Percentiles rank a stretch among this genome's conserved stretches.
These are phyloP conservation scores for Dinomys branickii DNA, from an alignment of 2,113 vertebrate genomes.

Conservation along the genomic window DNA sequence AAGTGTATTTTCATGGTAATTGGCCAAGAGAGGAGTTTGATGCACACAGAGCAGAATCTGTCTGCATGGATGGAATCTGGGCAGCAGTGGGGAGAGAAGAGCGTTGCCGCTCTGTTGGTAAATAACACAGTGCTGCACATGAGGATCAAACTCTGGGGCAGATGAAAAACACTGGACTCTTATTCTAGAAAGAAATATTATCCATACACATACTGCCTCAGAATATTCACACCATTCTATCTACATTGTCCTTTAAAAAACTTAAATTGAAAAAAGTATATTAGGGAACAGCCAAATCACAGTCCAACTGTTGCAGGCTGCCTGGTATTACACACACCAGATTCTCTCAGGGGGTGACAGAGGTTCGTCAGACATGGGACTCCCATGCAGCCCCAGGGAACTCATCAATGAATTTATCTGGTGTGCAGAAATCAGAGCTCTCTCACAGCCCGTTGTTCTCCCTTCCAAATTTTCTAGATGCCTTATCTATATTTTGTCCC, in stretches of 20 bases:
- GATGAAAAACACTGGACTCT: not conserved
- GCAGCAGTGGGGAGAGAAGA: rapidly evolving
- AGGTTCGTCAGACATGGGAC: not conserved
- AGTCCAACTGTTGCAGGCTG: not conserved
- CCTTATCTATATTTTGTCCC: not conserved
- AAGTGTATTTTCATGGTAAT: not conserved
- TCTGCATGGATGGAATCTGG: not conserved
- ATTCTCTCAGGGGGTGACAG: not conserved
- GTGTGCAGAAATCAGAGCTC: not conserved
- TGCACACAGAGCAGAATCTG: not conserved
- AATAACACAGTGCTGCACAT: not conserved
- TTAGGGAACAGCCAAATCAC: no score
- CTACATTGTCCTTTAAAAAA: not conserved
- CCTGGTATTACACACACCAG: not conserved
- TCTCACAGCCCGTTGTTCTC: not conserved
- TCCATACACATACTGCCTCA: not conserved
- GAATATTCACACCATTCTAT: not conserved
- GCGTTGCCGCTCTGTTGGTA: not conserved
- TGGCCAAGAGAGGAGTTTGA: not conserved
- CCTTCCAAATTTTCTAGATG: not conserved
- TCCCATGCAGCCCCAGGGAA: not conserved
- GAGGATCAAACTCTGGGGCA: no score
- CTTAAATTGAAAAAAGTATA: not conserved
- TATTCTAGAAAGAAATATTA: not conserved
- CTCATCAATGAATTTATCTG: not conserved